phyloP scores from a whole-genome alignment of 2,113 vertebrate genomes.

The Calyptommatus sinebrachiatus region DNA sequence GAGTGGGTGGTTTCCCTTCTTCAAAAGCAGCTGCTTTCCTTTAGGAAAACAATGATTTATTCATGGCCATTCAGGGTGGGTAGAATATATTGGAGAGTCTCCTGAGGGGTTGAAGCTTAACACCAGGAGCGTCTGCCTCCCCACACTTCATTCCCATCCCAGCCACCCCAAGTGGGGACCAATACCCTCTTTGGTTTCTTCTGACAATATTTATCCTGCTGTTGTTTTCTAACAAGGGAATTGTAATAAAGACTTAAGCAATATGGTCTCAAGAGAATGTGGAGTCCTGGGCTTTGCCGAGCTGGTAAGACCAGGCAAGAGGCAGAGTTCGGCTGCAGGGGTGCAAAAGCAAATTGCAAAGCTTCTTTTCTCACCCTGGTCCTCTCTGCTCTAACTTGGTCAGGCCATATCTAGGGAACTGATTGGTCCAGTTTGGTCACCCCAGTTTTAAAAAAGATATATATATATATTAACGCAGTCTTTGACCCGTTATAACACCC shows the following conservation, averaged over 20 bases:
- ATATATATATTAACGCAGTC: too few relatives aligned
- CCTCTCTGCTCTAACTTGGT: too few relatives aligned
- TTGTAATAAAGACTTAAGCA: slow-evolving; percentile 21
- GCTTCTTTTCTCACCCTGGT: too few relatives aligned
- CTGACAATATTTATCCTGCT: slow-evolving; percentile 19
- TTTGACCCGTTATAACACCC: too few relatives aligned
- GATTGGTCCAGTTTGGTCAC: too few relatives aligned
- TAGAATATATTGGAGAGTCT: slow-evolving; percentile 40
- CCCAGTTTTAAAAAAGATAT: too few relatives aligned
- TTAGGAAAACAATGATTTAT: slow-evolving; percentile 80
- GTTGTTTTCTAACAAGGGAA: slow-evolving; percentile 8
- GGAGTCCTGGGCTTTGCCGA: not conserved
- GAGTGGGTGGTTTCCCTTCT: slow-evolving; percentile 22
- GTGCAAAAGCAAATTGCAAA: too few relatives aligned
- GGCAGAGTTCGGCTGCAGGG: too few relatives aligned
- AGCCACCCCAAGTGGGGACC: too few relatives aligned
- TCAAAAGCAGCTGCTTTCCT: slow-evolving; percentile 78
- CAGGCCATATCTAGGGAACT: too few relatives aligned
- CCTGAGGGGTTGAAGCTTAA: slow-evolving; percentile 11
- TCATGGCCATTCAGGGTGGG: slow-evolving; percentile 63
- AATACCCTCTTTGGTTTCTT: not conserved
- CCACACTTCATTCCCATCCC: too few relatives aligned
- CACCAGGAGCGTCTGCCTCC: not conserved
- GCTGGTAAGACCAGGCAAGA: too few relatives aligned
- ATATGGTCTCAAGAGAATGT: not conserved